Evolutionary conservation across 2,888 invertebrate genomes (phyloP), one percentile per base, ranked within the genome.

Genomic region (Acanthoscelides obtectus): DNA sequence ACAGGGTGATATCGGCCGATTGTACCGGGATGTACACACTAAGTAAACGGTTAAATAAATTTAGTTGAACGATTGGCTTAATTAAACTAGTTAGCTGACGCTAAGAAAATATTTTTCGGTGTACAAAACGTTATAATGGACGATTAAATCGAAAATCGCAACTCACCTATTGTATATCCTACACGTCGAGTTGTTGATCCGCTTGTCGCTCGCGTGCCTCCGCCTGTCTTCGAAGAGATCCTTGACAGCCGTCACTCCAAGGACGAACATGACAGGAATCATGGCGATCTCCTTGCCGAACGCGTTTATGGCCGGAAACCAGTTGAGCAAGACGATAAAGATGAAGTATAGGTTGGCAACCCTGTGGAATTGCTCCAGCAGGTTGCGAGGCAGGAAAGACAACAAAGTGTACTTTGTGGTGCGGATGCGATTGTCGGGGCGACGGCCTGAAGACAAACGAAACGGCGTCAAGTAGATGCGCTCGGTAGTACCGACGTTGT

Each of bases 331-430:
- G 80, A 98, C 97, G 84, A 99, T 97, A 84, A 97, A 95, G 83
- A 98, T 93, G 87, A 99, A 99, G 88, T 98, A 99, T 82, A 99
- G 89, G 89, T 99, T 99, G 76, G 98, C 98, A 83, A 97, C 95
- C 75, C 98, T 91, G 86, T 98, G 98, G 86, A 99, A 98, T 87
- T 99, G 98, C 87, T 98, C 98, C 86, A 98, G 90, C 74, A 99
- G 88, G 87, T 98, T 98, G 86, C 97, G 94, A 72, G 98, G 98
- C 83, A 99, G 87, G 87, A 99, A 99, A 79, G 96, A 97, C 77
- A 97, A 87, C 73, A 96, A 83, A 22, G 97, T 97, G 86, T 99
- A 99, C 87, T 98, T 98, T 70, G 97, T 97, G 85, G 97, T 97
- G 85, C 95, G 90, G 83, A 97, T 93, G 86, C 93, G 90, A 85